phyloP scores from a whole-genome alignment of 2,888 invertebrate genomes.

The Cephus runcator region DNA sequence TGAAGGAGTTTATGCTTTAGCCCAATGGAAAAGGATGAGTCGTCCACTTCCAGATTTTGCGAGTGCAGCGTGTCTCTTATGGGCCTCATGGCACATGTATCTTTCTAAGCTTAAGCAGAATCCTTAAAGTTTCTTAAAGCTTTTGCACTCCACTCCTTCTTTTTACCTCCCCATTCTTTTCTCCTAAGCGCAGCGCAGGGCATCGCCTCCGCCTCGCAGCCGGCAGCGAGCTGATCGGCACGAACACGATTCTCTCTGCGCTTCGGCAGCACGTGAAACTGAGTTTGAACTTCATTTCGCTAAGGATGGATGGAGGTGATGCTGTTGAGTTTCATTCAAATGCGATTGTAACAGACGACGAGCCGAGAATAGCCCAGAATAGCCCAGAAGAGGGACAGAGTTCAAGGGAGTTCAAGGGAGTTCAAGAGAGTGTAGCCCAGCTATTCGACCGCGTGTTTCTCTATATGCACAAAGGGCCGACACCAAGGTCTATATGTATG shows the following conservation, averaged over 20 bases:
- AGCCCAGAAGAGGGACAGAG: background rate
- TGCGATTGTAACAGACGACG: conserved; percentile 43
- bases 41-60: no score
- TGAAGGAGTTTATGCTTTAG: no score
- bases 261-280: no score
- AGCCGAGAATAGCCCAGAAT: conserved; percentile 23
- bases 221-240: no score
- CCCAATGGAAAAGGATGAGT: no score
- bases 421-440: no score
- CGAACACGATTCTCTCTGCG: no score
- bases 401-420: no score
- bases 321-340: conserved; percentile 54
- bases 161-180: conserved; percentile 16
- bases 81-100: no score
- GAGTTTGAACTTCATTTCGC: no score
- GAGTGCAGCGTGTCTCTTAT: no score
- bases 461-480: conserved; percentile 53
- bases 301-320: conserved; percentile 31
- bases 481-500: conserved; percentile 53
- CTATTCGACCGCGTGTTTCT: conserved; percentile 59
- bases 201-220: conserved; percentile 11
- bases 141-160: conserved; percentile 24
- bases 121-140: conserved; percentile 13
- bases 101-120: no score
- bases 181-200: conserved; percentile 23